Conservation (phyloP, 2,797 vertebrate species). For the Enteromius viviparus region DNA sequence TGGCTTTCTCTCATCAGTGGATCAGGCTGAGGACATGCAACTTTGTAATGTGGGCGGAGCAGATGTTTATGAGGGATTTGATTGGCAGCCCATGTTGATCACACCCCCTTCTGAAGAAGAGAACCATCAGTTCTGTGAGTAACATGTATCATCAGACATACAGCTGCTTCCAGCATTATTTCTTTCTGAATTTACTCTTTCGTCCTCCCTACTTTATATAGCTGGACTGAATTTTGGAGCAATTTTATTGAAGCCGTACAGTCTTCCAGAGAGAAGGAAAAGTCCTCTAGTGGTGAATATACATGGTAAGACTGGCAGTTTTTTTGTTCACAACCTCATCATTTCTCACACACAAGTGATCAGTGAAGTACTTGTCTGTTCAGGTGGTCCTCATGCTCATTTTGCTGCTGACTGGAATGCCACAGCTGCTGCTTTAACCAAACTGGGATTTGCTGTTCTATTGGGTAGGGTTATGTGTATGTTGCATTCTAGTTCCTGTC, state of each 20-base stretch:
- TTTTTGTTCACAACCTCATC: not conserved
- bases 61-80: constrained; percentile 69
- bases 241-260: constrained; percentile 74
- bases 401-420: constrained; percentile 82
- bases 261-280: constrained; percentile 47
- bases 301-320: constrained; percentile 74
- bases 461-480: constrained; percentile 75
- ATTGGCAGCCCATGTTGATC: constrained; percentile 77
- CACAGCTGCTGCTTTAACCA: constrained; percentile 76
- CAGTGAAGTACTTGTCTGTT: constrained; percentile 25
- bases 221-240: constrained; percentile 80
- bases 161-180: not conserved
- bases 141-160: not conserved
- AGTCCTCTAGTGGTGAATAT: constrained; percentile 81
- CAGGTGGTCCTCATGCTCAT: constrained; percentile 85
- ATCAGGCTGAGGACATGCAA: constrained; percentile 62
- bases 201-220: constrained; percentile 51
- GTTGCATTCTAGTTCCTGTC: not conserved
- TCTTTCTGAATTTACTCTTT: not conserved
- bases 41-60: constrained; percentile 76
- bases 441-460: constrained; percentile 81
- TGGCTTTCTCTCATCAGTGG: constrained; percentile 69
- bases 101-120: constrained; percentile 69
- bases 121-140: constrained; percentile 74
- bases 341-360: not conserved